Evolutionary conservation across 1,140 invertebrate species (phyloP), one percentile per base, ranked within the genome.

Genomic region (Colletes latitarsis): DNA sequence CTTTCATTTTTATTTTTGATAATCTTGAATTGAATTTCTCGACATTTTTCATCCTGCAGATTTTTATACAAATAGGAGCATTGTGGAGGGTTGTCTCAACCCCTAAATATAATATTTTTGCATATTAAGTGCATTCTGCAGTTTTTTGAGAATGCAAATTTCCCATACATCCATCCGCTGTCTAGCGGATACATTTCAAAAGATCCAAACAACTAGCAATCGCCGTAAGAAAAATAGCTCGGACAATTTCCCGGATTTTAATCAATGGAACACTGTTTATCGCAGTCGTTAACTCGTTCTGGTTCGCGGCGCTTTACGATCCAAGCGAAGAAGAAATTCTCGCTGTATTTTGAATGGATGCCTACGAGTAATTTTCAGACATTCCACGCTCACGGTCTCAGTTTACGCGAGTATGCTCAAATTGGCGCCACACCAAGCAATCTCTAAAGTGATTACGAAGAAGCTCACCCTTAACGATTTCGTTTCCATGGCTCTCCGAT

Each of bases 391-490:
- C 46, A 63, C 52, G 46, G 73, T 76, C 67, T 76, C 41, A 67
- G 73, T 76, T 53, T 43, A 6, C 6, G 0, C 17, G n/a, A 19
- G 49, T 30, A 66, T 64, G 73, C 63, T 52, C 14, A 57, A 76
- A 76, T 76, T 76, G 52, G 63, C 62, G 73, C 39, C 52, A 76
- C 41, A 76, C 63, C 63, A 76, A 67, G 41, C 53, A 67, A 76
- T 76, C 53, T 67, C 21, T 30, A 2, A 52, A 21, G 53, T 52
- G 73, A 52, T 76, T 76, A 76, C 67, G 57, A 76, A 57, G 63
- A 76, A 76, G 10, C 8, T 52, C n/a, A 17, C 39, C 46, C 60
- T 74, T 63, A 64, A 74, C 46, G 43, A 63, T 64, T 74, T 63
- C 60, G 63, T 63, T 74, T 74, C 72, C 19, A 14, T 5, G 19